Evolutionary conservation across 53 echinoderm and acorn worm species (phyloP).

Genomic region (Mesocentrotus franciscanus): DNA sequence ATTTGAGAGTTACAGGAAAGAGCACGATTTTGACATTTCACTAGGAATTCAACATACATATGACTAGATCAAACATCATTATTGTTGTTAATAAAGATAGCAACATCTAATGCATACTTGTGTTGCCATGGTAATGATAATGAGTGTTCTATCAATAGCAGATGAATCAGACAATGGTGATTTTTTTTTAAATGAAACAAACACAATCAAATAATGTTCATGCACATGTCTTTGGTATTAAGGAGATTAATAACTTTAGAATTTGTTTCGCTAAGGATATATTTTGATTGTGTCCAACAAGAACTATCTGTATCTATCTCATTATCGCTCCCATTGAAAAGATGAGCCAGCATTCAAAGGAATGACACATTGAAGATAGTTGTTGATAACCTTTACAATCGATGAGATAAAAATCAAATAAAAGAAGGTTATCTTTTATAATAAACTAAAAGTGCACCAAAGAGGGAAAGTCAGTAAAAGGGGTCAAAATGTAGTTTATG

Average conservation of each 20-base stretch:
- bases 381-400: neutral
- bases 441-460: neutral
- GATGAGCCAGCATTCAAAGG: neutral
- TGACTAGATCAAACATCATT: neutral
- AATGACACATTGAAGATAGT: neutral
- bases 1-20: slow-evolving; percentile 20
- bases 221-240: neutral
- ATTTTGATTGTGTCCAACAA: neutral
- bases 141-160: neutral
- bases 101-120: neutral
- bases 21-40: slow-evolving; percentile 5
- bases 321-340: neutral
- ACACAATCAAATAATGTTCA: neutral
- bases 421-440: neutral
- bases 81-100: neutral
- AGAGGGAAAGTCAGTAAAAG: too few relatives aligned
- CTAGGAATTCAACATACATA: neutral
- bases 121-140: neutral
- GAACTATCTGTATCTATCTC: neutral
- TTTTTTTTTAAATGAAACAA: neutral
- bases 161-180: slow-evolving; percentile 4
- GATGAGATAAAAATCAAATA: neutral
- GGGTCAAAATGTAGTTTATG: too few relatives aligned
- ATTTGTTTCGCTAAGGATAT: neutral
- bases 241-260: neutral